A percentile compares a stretch with the other conserved stretches of the same genome.
phyloP scores from a whole-genome alignment of 2,797 vertebrate genomes.

The Poecile montanus region DNA sequence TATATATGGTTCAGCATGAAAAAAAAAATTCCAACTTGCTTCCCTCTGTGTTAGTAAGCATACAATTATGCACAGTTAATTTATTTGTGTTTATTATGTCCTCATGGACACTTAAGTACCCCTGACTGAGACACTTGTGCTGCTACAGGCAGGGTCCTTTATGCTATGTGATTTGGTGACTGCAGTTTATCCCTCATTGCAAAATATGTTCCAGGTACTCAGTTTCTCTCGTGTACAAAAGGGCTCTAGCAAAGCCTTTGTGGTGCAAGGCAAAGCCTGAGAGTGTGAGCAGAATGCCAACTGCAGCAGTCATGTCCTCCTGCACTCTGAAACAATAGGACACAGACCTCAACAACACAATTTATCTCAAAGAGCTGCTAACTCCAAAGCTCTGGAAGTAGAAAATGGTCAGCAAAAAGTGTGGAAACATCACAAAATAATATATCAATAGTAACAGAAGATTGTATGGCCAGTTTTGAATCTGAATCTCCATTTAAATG shows the following conservation, averaged over 20 bases:
- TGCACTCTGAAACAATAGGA: background rate
- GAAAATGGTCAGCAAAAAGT: background rate
- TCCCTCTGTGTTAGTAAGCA: background rate
- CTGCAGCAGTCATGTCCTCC: background rate
- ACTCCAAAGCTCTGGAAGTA: background rate
- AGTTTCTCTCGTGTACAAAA: background rate
- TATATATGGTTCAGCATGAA: background rate
- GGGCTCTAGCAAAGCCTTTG: background rate
- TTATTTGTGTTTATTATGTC: background rate
- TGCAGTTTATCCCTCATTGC: slow-evolving; percentile 7
- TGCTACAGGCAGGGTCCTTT: background rate
- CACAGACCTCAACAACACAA: background rate
- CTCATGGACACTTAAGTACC: background rate
- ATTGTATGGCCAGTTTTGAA: background rate
- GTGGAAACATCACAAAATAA: background rate
- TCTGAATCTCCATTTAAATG: background rate
- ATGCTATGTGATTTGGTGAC: background rate
- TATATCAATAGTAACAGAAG: background rate
- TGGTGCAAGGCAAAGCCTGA: background rate
- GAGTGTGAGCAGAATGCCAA: slow-evolving; percentile 25
- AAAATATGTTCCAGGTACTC: background rate
- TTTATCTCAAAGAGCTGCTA: background rate
- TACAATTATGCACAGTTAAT: background rate
- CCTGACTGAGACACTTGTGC: background rate
- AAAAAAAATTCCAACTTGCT: background rate